A percentile compares a stretch with the other conserved stretches of the same genome.
Conservation (phyloP, 2,888 invertebrate species). For the Epinotia nisella region DNA sequence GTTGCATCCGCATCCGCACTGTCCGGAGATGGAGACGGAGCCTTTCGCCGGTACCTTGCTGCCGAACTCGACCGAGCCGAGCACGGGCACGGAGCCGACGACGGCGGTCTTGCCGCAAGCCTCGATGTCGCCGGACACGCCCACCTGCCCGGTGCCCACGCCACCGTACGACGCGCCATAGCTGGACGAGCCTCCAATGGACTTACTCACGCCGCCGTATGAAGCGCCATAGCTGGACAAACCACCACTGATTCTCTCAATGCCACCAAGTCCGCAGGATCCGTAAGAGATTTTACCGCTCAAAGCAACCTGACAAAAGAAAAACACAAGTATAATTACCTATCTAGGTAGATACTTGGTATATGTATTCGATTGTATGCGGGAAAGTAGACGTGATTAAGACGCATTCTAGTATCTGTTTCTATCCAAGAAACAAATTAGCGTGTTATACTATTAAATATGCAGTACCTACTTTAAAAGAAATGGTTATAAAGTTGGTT, state of each 20-base stretch:
- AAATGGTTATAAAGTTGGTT: too few species aligned
- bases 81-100: slow-evolving; percentile 42
- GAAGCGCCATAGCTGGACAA: neutral
- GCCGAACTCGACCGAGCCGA: slow-evolving; percentile 28
- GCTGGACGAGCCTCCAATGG: slow-evolving; percentile 4
- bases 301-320: slow-evolving; percentile 17
- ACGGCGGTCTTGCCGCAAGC: slow-evolving; percentile 43
- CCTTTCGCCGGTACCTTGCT: slow-evolving; percentile 25
- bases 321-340: neutral
- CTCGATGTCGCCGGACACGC: slow-evolving; percentile 25
- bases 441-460: too few species aligned
- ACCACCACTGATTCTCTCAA: neutral
- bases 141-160: slow-evolving; percentile 44
- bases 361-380: too few species aligned
- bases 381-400: too few species aligned
- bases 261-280: neutral
- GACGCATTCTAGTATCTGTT: too few species aligned
- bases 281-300: slow-evolving; percentile 5
- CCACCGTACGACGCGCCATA: slow-evolving; percentile 50
- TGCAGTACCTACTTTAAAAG: too few species aligned
- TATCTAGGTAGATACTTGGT: too few species aligned
- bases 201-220: slow-evolving; percentile 50
- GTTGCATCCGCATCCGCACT: slow-evolving; percentile 27
- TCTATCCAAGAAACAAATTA: too few species aligned
- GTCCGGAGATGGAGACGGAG: slow-evolving; percentile 27